Conservation (phyloP, 2,113 vertebrate species). For the Cryptomyrus ogoouensis region DNA sequence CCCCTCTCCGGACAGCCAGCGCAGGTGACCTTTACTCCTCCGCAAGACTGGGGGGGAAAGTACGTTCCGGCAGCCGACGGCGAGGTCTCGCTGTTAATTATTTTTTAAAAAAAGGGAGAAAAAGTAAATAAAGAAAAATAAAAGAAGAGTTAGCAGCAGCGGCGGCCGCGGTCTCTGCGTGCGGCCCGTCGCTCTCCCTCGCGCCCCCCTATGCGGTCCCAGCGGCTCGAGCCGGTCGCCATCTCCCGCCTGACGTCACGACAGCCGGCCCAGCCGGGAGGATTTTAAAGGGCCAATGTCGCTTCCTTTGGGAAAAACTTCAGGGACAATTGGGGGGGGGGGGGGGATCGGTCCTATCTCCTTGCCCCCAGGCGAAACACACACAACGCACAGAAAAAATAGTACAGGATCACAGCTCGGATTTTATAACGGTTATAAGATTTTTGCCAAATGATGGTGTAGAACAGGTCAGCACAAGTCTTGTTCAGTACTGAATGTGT, state of each 20-base stretch:
- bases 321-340: neutral
- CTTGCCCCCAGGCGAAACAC: neutral
- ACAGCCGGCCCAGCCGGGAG: neutral
- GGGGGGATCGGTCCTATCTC: neutral
- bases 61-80: neutral
- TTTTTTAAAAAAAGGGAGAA: neutral
- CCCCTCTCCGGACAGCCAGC: neutral
- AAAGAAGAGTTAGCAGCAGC: conserved; percentile 4
- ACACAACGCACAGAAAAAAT: neutral
- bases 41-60: neutral
- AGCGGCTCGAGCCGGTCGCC: conserved; percentile 17
- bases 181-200: conserved; percentile 22
- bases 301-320: neutral
- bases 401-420: neutral
- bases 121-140: neutral
- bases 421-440: neutral
- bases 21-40: conserved; percentile 9
- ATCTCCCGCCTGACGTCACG: conserved; percentile 26
- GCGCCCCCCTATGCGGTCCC: conserved; percentile 16
- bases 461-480: neutral
- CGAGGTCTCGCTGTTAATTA: neutral
- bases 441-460: neutral
- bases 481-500: neutral
- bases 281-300: conserved; percentile 20
- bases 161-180: conserved; percentile 16